These are phyloP conservation scores for Prenolepis imparis DNA, from an alignment of 2,888 invertebrate genomes.

Conservation along the genomic window DNA sequence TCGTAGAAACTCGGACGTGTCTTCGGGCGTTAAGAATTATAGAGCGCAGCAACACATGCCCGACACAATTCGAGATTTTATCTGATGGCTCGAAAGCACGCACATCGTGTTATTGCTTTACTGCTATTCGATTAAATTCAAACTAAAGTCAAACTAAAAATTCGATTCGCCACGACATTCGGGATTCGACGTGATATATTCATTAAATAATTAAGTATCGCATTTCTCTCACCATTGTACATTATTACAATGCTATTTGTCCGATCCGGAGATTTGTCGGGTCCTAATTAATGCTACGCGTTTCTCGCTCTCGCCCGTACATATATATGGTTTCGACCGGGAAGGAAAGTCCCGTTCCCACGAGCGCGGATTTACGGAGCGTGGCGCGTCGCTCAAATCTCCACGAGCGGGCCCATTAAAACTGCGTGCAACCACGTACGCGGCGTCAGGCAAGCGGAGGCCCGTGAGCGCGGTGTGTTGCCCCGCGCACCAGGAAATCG, in stretches of 20 bases:
- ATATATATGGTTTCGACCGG: conserved; percentile 27
- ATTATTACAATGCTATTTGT: background rate
- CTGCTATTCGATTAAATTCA: background rate
- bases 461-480: conserved; percentile 64
- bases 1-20: conserved; percentile 30
- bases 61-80: conserved; percentile 10
- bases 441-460: conserved; percentile 70
- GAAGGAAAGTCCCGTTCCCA: conserved; percentile 65
- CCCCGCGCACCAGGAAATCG: conserved; percentile 76
- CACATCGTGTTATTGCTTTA: background rate
- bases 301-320: conserved; percentile 16
- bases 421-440: conserved; percentile 66
- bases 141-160: background rate
- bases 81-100: background rate
- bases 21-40: conserved; percentile 32
- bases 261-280: background rate
- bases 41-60: conserved; percentile 15
- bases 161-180: background rate
- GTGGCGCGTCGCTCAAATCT: conserved; percentile 69
- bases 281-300: background rate
- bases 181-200: background rate
- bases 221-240: background rate
- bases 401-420: conserved; percentile 69
- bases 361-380: conserved; percentile 65
- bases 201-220: background rate